Percentiles rank a stretch among this genome's conserved stretches.
Evolutionary conservation across 37 sponge, comb jelly and placozoan genomes (phyloP).

Genomic region (Halisarca cf. caerulea): DNA sequence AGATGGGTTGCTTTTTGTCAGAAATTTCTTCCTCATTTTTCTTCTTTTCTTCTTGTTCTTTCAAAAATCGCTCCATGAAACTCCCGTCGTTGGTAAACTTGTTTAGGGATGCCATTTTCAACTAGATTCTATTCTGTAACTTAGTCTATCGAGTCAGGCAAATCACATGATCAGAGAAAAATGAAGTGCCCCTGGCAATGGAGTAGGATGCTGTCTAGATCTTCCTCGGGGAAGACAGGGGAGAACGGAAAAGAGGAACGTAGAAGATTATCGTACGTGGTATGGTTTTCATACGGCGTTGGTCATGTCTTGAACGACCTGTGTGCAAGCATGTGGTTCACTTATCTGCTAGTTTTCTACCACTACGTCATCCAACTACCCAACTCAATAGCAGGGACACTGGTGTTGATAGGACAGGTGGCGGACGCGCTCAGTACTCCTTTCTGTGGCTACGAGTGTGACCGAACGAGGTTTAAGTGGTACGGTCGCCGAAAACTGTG

Average conservation of each 20-base stretch:
- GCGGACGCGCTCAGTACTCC: conserved; percentile 91
- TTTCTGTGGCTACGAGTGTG: conserved; percentile 84
- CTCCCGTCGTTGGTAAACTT: conserved; percentile 89
- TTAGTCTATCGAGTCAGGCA: too few relatives aligned
- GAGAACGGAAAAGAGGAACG: background rate
- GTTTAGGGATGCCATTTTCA: conserved; percentile 8
- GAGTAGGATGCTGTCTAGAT: background rate
- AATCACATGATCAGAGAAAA: background rate
- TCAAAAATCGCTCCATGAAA: conserved; percentile 81
- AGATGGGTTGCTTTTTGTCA: background rate
- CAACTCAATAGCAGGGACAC: conserved; percentile 78
- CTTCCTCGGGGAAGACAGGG: background rate
- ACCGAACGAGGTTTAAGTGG: conserved; percentile 57
- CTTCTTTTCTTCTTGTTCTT: conserved; percentile 48
- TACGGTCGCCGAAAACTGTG: conserved; percentile 94
- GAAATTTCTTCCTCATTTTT: background rate
- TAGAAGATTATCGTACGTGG: background rate
- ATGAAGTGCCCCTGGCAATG: background rate
- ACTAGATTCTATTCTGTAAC: background rate
- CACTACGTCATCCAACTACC: conserved; percentile 66
- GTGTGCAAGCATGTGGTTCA: conserved; percentile 96
- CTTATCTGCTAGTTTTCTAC: conserved; percentile 88
- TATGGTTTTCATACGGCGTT: conserved; percentile 72
- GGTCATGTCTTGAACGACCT: conserved; percentile 98
- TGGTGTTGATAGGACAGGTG: conserved; percentile 91